A percentile compares a stretch with the other conserved stretches of the same genome.
Conservation (phyloP, 2,113 vertebrate species). For the Sitta europaea region DNA sequence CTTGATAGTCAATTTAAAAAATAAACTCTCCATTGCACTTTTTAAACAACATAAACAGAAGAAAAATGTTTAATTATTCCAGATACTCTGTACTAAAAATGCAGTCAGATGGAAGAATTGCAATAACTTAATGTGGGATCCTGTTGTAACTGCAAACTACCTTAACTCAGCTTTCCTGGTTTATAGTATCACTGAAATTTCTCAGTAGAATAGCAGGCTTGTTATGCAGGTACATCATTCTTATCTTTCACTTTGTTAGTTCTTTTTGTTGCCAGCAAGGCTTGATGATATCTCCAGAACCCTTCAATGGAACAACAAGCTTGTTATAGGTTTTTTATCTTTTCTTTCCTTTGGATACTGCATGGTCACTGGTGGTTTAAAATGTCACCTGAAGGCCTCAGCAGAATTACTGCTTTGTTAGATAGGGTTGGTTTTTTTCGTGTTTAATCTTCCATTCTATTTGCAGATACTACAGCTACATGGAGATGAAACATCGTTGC, state of each 20-base stretch:
- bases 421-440: background rate
- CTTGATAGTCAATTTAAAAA: background rate
- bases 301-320: conserved; percentile 58
- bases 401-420: conserved; percentile 61
- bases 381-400: conserved; percentile 55
- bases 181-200: conserved; percentile 12
- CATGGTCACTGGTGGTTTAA: conserved; percentile 62
- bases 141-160: background rate
- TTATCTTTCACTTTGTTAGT: conserved; percentile 61
- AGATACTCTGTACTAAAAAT: background rate
- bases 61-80: background rate
- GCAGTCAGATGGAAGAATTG: background rate
- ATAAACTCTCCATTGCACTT: background rate
- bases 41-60: background rate
- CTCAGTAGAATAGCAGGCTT: conserved; percentile 38
- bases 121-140: background rate
- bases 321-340: conserved; percentile 76
- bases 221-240: conserved; percentile 50
- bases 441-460: conserved; percentile 61
- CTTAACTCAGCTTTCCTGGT: conserved; percentile 21
- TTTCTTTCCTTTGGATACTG: conserved; percentile 64
- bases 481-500: conserved; percentile 25
- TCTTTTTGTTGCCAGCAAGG: conserved; percentile 39
- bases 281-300: conserved; percentile 47
- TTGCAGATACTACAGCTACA: conserved; percentile 42